Conservation (phyloP, 30 jellyfish, hydroid and myxozoan species). For the Turritopsis rubra region DNA sequence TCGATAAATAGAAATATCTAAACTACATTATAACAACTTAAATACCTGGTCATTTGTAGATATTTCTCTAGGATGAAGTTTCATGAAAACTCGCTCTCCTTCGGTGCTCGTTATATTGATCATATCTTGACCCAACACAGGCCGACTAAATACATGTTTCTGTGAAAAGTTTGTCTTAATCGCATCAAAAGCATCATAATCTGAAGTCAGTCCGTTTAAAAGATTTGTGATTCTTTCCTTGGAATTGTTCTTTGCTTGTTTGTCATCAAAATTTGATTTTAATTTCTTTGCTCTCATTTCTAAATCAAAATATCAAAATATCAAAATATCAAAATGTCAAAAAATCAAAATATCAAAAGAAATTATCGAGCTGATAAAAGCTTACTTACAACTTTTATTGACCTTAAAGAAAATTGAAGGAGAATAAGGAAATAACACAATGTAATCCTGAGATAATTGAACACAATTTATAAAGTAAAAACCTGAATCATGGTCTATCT, state of each 20-base stretch:
- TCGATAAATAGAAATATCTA: too few relatives aligned
- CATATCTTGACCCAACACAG: conserved; percentile 54
- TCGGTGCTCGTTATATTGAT: conserved; percentile 59
- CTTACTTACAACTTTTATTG: too few relatives aligned
- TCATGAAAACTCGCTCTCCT: conserved; percentile 62
- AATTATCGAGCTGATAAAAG: too few relatives aligned
- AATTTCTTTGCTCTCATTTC: conserved; percentile 8
- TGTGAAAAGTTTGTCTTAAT: not conserved
- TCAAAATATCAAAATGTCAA: not conserved
- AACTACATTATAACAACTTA: too few relatives aligned
- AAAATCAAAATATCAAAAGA: too few relatives aligned
- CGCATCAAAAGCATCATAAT: not conserved
- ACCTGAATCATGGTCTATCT: not conserved
- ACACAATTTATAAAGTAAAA: too few relatives aligned
- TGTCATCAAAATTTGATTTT: not conserved
- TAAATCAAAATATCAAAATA: not conserved
- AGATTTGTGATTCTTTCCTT: not conserved
- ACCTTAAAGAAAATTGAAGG: too few relatives aligned
- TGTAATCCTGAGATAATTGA: too few relatives aligned
- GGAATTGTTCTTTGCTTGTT: not conserved
- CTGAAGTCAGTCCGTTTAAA: not conserved
- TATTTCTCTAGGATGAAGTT: not conserved
- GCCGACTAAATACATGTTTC: conserved; percentile 42
- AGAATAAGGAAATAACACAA: too few relatives aligned
- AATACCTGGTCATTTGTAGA: not conserved